Percentiles rank a stretch among this genome's conserved stretches.
Conservation (phyloP, 2,888 invertebrate genomes). For the Candidula unifasciata region DNA sequence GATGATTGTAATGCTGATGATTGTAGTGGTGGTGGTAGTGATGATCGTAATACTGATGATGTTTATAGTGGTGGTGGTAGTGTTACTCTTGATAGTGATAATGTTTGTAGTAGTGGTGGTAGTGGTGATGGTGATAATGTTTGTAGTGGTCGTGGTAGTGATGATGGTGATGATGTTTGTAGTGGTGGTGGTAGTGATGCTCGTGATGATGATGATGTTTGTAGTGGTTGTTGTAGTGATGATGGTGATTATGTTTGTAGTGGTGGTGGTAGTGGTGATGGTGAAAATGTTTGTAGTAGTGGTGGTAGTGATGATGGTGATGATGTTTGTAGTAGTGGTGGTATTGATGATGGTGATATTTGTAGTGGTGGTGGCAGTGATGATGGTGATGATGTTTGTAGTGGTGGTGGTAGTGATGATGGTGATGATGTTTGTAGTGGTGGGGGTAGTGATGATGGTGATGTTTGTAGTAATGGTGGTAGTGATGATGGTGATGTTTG, state of each 20-base stretch:
- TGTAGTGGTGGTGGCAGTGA: not conserved
- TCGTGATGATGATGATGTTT: no score
- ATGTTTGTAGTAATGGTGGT: not conserved
- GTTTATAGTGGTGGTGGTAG: not conserved
- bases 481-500: not conserved
- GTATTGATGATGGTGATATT: not conserved
- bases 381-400: not conserved
- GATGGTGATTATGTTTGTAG: no score
- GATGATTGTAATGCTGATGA: no score
- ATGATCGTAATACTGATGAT: not conserved
- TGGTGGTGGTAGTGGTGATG: no score
- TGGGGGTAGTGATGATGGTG: not conserved
- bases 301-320: not conserved
- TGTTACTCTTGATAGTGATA: not conserved
- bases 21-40: no score
- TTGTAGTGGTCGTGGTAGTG: no score
- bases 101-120: not conserved
- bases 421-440: not conserved
- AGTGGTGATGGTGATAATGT: not conserved
- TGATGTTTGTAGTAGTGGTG: not conserved
- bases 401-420: not conserved
- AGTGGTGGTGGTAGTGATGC: no score
- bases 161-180: no score
- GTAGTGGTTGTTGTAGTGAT: no score
- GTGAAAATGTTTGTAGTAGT: not conserved